Evolutionary conservation across 2,888 invertebrate genomes (phyloP).

Genomic region (Drosophila paramelanica): DNA sequence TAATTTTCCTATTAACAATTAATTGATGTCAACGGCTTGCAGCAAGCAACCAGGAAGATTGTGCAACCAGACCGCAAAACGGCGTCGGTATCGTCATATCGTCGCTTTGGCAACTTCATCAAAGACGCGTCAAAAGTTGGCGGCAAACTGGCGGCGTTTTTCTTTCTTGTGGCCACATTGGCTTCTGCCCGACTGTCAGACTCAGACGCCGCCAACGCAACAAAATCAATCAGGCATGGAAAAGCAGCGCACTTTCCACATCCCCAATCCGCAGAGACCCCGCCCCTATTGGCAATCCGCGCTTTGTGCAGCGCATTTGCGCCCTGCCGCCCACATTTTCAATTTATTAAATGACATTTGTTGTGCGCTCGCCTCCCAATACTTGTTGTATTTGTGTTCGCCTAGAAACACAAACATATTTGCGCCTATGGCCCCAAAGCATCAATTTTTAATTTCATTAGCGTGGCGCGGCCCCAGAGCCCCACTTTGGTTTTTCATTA

Average conservation of each 20-base stretch:
- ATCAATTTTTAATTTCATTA: constrained; percentile 81
- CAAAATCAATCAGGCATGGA: constrained; percentile 74
- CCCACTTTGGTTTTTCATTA: constrained; percentile 72
- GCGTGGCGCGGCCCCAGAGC: constrained; percentile 57
- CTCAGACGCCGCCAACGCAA: constrained; percentile 60
- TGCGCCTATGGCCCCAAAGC: constrained; percentile 71
- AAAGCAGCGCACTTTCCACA: constrained; percentile 40
- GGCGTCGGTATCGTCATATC: constrained; percentile 40
- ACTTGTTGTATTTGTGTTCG: constrained; percentile 29
- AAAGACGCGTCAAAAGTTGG: constrained; percentile 62
- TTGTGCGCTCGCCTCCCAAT: constrained; percentile 29
- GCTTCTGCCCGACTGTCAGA: constrained; percentile 12
- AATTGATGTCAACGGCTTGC: constrained; percentile 78
- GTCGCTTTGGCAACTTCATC: constrained; percentile 72
- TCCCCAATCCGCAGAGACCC: background rate
- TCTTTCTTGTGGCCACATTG: constrained; percentile 69
- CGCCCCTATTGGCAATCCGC: background rate
- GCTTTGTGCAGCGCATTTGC: background rate
- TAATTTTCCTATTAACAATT: constrained; percentile 44
- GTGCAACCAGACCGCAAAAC: constrained; percentile 74
- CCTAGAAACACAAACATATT: constrained; percentile 42
- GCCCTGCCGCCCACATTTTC: constrained; percentile 45
- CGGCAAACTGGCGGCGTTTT: constrained; percentile 59
- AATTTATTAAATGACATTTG: constrained; percentile 81
- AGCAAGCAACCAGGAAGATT: constrained; percentile 77